A percentile compares a stretch with the other conserved stretches of the same genome.
Evolutionary conservation across 2,113 vertebrate genomes (phyloP).

Genomic region (Chaetodon auriga): DNA sequence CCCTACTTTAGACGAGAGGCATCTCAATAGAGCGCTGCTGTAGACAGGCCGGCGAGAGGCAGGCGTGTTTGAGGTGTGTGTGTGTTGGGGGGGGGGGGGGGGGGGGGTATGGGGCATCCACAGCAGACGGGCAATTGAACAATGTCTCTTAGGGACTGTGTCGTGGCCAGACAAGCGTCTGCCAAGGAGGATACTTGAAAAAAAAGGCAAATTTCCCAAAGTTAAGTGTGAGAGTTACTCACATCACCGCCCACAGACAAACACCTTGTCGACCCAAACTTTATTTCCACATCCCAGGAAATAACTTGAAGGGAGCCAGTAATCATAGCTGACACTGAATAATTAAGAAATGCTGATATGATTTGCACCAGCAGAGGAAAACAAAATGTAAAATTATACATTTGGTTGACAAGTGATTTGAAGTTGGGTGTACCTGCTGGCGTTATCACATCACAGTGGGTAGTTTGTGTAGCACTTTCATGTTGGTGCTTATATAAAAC

Average conservation of each 20-base stretch:
- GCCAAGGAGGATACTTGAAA: slow-evolving; percentile 46
- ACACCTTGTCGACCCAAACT: slow-evolving; percentile 27
- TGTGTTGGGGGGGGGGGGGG: slow-evolving; percentile 38
- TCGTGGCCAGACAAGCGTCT: slow-evolving; percentile 68
- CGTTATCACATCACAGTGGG: background rate
- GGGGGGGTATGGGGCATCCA: slow-evolving; percentile 42
- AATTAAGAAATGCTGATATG: background rate
- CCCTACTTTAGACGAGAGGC: slow-evolving; percentile 51
- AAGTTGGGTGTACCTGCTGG: background rate
- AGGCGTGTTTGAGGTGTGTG: slow-evolving; percentile 9
- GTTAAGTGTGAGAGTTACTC: slow-evolving; percentile 45
- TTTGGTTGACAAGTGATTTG: background rate
- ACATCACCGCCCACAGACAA: slow-evolving; percentile 8
- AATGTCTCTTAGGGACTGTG: slow-evolving; percentile 68
- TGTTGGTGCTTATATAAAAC: background rate
- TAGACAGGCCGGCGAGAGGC: slow-evolving; percentile 55
- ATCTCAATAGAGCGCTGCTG: slow-evolving; percentile 58
- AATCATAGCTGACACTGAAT: slow-evolving; percentile 1
- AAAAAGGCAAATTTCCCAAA: slow-evolving; percentile 68
- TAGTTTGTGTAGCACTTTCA: background rate
- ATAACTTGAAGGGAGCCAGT: slow-evolving; percentile 5
- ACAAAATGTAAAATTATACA: background rate
- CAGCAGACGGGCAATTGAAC: slow-evolving; percentile 49
- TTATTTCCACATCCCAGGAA: slow-evolving; percentile 29
- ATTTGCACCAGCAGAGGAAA: background rate